A percentile compares a stretch with the other conserved stretches of the same genome.
Evolutionary conservation across 1,140 invertebrate species (phyloP).

Genomic region (Colletes latitarsis): DNA sequence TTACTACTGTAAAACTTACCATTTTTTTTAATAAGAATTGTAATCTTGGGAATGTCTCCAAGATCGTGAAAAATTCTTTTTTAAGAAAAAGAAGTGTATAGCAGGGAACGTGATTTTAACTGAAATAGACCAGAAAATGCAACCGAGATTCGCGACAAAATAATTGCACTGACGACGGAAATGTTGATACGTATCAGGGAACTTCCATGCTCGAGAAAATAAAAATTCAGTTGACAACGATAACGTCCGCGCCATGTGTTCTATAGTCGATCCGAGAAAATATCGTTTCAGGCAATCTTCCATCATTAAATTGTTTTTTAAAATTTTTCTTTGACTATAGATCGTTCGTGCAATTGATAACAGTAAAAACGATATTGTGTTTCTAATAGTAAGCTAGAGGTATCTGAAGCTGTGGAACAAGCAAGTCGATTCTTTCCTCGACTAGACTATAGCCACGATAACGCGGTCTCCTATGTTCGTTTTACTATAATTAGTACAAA

Average conservation of each 20-base stretch:
- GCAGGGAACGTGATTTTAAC: no score
- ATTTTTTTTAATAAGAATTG: no score
- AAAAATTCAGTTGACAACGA: slow-evolving; percentile 39
- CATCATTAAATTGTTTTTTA: background rate
- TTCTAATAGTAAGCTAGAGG: no score
- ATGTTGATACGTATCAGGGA: slow-evolving; percentile 44
- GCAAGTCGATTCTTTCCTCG: background rate
- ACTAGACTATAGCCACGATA: background rate
- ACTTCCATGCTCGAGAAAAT: slow-evolving; percentile 3
- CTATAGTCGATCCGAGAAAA: slow-evolving; percentile 28
- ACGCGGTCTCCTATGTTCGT: background rate
- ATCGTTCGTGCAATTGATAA: no score
- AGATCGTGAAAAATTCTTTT: no score
- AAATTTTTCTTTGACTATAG: no score
- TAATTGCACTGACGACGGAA: slow-evolving; percentile 34
- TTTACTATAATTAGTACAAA: slow-evolving; percentile 17
- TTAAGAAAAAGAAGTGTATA: no score
- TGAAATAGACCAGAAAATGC: no score
- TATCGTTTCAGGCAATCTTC: background rate
- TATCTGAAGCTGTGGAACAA: no score
- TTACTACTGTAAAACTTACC: no score
- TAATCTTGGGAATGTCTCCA: no score
- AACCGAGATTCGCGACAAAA: slow-evolving; percentile 2
- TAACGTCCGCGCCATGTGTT: slow-evolving; percentile 29
- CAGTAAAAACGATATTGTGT: no score